These are phyloP conservation scores for Drosophila paranaensis DNA, from an alignment of 2,888 invertebrate genomes.

Conservation along the genomic window DNA sequence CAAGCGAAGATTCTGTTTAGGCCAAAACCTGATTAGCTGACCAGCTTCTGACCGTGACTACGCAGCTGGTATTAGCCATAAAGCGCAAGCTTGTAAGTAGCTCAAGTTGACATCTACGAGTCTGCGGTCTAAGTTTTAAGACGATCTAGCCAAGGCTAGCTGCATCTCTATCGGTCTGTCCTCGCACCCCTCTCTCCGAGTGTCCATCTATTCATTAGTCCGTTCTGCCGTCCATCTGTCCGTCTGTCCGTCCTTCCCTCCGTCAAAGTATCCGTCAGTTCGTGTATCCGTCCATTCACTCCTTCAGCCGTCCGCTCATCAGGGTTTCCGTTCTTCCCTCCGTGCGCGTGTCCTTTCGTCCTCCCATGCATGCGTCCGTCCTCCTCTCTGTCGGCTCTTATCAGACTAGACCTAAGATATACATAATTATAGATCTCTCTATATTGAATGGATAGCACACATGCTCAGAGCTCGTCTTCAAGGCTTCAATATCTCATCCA, in stretches of 20 bases:
- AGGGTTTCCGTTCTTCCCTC: no score
- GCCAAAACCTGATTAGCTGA: not conserved
- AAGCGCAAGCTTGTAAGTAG: not conserved
- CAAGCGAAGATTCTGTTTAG: slow-evolving; percentile 7
- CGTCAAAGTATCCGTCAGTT: not conserved
- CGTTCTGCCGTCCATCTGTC: not conserved
- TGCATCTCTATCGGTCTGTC: not conserved
- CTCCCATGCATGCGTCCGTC: no score
- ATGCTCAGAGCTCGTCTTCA: not conserved
- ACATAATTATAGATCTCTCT: no score
- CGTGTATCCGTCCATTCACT: not conserved
- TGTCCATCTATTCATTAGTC: not conserved
- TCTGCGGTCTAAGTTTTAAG: not conserved
- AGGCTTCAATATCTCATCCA: not conserved
- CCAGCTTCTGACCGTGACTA: not conserved
- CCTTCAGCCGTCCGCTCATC: not conserved
- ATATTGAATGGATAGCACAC: no score
- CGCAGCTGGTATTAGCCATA: not conserved
- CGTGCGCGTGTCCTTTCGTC: not conserved
- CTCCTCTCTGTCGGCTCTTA: no score
- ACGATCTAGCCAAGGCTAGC: not conserved
- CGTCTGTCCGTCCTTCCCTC: not conserved
- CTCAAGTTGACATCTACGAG: not conserved
- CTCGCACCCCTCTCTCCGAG: not conserved
- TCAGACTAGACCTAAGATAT: no score